Base-by-base conservation (phyloP, 2,113 vertebrate species). In the Rhinogobius similis region DNA sequence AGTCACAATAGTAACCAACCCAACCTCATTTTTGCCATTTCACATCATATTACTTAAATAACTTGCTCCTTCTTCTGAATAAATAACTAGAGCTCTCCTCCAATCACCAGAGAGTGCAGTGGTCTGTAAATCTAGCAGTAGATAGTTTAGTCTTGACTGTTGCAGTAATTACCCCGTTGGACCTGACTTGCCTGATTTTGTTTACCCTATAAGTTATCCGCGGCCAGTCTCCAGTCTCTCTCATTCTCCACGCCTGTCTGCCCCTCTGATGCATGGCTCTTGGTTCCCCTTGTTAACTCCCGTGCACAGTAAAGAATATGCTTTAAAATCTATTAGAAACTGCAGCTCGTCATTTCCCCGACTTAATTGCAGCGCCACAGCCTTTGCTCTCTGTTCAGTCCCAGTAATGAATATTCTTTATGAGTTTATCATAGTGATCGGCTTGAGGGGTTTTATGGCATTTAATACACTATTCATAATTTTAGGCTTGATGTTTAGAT, bases 81-180 rank as follows among this genome's bases (percentile, higher is more conserved):
- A 24, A 27, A 27, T 58, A 26, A 11, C 7, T 9, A 53, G 50
- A 16, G 3, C 6, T 38, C 14, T 3, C 48, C 65, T 23, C n/a
- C 50, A 7, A 23, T 53, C 23, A 24, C 4, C 21, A 21, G 23
- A 27, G 24, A 18, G 26, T 18, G 26, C 26, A 2, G n/a, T 21
- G 44, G 39, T 21, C 79, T 84, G 72, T 1, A 76, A 73, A 67
- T 59, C 70, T 39, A 70, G 65, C 58, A 16, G 62, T 56, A 83
- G 62, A 78, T 73, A 69, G 71, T 58, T 81, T 75, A 68, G 46
- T 82, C 72, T 75, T 83, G 53, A 63, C 14, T 77, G 69, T 70
- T 78, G 65, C 72, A 67, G 56, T 84, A 80, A 82, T 86, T 86
- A 81, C 69, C 48, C 63, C 46, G 59, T 64, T 53, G 59, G 55